A percentile compares a stretch with the other conserved stretches of the same genome.
Conservation (phyloP, 2,797 vertebrate genomes). For the Rachycentron canadum region DNA sequence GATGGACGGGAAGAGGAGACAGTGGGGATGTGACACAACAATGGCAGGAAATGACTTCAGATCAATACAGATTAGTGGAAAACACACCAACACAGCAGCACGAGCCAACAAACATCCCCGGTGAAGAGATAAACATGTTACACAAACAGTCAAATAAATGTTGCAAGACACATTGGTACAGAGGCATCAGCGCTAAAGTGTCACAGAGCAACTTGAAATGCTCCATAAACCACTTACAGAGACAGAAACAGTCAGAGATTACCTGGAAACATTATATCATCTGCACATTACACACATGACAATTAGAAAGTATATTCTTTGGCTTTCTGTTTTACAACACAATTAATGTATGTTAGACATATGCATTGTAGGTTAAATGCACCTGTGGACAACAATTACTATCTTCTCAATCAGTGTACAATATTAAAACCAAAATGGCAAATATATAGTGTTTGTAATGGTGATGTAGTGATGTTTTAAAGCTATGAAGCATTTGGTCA, state of each 20-base stretch:
- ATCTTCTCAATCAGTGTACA: slow-evolving; percentile 22
- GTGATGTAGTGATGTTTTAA: slow-evolving; percentile 19
- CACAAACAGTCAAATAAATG: slow-evolving; percentile 42
- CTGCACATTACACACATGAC: too few relatives aligned
- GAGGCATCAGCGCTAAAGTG: neutral
- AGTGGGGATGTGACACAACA: slow-evolving; percentile 83
- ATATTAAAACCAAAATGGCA: slow-evolving; percentile 22
- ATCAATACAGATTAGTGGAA: slow-evolving; percentile 78
- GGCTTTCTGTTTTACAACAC: slow-evolving; percentile 7
- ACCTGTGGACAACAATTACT: neutral
- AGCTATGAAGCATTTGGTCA: neutral
- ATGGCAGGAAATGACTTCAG: slow-evolving; percentile 85
- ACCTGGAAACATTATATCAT: neutral
- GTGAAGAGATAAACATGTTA: slow-evolving; percentile 73
- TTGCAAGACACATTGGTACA: neutral
- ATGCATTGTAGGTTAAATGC: neutral
- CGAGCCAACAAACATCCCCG: slow-evolving; percentile 71
- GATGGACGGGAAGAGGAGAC: slow-evolving; percentile 85
- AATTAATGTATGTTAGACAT: neutral
- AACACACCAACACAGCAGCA: slow-evolving; percentile 65
- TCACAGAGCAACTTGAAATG: neutral
- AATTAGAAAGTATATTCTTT: neutral
- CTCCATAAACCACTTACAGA: neutral
- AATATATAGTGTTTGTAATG: too few relatives aligned
- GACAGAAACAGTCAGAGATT: neutral